These are phyloP conservation scores for Prorops nasuta DNA, from an alignment of 1,140 invertebrate species.

Conservation along the genomic window DNA sequence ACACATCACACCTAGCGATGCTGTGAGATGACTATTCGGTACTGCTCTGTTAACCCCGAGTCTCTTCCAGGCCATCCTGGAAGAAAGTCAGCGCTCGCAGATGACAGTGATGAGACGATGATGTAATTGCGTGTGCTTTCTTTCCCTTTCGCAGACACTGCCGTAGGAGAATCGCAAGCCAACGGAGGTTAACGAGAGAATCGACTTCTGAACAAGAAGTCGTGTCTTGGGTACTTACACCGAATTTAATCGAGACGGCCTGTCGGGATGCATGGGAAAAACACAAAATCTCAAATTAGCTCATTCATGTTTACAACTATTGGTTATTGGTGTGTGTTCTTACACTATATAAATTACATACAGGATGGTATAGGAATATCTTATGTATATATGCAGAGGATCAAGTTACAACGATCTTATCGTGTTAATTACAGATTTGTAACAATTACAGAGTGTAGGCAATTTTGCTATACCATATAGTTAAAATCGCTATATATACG, in stretches of 20 bases:
- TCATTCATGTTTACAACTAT: too few relatives aligned
- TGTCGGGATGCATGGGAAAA: conserved; percentile 27
- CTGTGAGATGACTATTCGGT: neutral
- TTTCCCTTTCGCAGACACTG: neutral
- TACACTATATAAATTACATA: too few relatives aligned
- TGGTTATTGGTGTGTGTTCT: too few relatives aligned
- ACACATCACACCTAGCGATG: conserved; percentile 2
- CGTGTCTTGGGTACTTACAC: conserved; percentile 33
- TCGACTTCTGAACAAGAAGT: neutral
- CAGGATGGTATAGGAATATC: too few relatives aligned
- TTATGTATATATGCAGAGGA: too few relatives aligned
- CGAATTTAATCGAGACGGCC: conserved; percentile 42
- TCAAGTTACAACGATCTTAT: too few relatives aligned
- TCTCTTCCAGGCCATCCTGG: conserved; percentile 3
- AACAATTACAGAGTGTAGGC: too few relatives aligned
- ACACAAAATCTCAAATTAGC: conserved; percentile 13
- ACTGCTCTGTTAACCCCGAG: neutral
- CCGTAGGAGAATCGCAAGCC: neutral
- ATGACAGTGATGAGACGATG: neutral
- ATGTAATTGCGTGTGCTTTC: neutral
- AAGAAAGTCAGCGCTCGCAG: conserved; percentile 4
- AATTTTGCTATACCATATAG: too few relatives aligned
- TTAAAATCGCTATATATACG: too few relatives aligned
- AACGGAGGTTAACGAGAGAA: neutral
- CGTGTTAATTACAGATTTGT: too few relatives aligned